Evolutionary conservation across 2,888 invertebrate genomes (phyloP).

Genomic region (Sinodicranocentrus sp.): DNA sequence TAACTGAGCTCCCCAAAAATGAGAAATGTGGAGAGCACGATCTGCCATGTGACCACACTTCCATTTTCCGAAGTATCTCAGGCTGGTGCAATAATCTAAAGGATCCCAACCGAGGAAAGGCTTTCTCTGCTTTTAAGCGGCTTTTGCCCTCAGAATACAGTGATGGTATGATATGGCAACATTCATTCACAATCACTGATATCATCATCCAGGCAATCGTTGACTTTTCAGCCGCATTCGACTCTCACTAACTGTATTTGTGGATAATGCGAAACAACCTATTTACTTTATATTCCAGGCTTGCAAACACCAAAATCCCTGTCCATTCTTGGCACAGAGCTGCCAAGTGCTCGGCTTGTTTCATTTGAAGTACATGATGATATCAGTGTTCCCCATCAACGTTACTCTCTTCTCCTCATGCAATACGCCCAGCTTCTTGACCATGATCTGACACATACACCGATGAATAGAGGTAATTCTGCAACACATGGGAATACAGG

Average conservation of each 20-base stretch:
- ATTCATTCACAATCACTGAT: too few relatives aligned
- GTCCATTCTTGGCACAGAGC: slow-evolving; percentile 73
- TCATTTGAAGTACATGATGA: slow-evolving; percentile 80
- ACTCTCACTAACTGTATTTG: too few relatives aligned
- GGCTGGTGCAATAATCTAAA: slow-evolving; percentile 81
- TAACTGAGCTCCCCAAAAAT: slow-evolving; percentile 79
- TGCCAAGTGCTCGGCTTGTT: slow-evolving; percentile 80
- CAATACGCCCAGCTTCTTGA: slow-evolving; percentile 82
- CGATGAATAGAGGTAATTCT: slow-evolving; percentile 80
- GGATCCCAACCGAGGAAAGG: slow-evolving; percentile 79
- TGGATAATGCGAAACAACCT: too few relatives aligned
- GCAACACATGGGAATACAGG: not conserved
- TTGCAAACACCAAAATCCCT: slow-evolving; percentile 69
- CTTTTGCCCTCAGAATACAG: slow-evolving; percentile 79
- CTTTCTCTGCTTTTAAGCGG: slow-evolving; percentile 79
- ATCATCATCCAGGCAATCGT: too few relatives aligned
- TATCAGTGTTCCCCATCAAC: slow-evolving; percentile 79
- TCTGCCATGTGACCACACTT: slow-evolving; percentile 80
- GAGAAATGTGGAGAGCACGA: slow-evolving; percentile 79
- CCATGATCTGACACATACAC: slow-evolving; percentile 82
- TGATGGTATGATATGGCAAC: slow-evolving; percentile 78
- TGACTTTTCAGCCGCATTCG: too few relatives aligned
- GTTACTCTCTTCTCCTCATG: slow-evolving; percentile 81
- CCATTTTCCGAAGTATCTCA: slow-evolving; percentile 79
- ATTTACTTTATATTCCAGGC: slow-evolving; percentile 41